Evolutionary conservation across 2,113 vertebrate species (phyloP).

Genomic region (Chaenogobius annularis): DNA sequence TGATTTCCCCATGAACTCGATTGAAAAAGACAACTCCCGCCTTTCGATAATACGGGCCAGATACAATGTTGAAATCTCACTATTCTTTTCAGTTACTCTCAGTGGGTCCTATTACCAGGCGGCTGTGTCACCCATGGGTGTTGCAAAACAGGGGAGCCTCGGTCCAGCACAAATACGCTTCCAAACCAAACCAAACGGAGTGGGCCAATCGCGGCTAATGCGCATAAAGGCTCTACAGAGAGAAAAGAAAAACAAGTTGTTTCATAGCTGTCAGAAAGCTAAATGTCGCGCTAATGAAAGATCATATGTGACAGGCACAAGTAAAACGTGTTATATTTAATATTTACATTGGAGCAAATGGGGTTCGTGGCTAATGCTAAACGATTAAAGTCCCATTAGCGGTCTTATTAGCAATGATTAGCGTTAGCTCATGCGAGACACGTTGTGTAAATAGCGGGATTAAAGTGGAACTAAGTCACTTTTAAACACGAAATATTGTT

Average conservation of each 20-base stretch:
- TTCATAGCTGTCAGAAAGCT: constrained; percentile 49
- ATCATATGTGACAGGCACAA: constrained; percentile 53
- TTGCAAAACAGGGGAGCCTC: constrained; percentile 60
- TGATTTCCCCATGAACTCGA: constrained; percentile 52
- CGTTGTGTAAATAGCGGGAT: constrained; percentile 30
- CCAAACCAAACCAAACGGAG: constrained; percentile 39
- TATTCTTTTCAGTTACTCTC: constrained; percentile 35
- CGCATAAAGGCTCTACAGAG: constrained; percentile 46
- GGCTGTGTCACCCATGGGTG: constrained; percentile 64
- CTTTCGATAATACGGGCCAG: constrained; percentile 46
- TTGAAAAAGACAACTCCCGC: constrained; percentile 44
- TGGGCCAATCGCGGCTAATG: constrained; percentile 42
- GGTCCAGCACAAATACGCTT: constrained; percentile 68
- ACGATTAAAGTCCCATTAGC: constrained; percentile 29
- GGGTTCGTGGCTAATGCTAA: constrained; percentile 43
- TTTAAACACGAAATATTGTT: not conserved
- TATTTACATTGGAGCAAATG: constrained; percentile 47
- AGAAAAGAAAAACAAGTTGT: constrained; percentile 43
- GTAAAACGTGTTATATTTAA: constrained; percentile 32
- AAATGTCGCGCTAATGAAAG: constrained; percentile 13
- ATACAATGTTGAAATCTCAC: constrained; percentile 63
- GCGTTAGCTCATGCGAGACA: constrained; percentile 50
- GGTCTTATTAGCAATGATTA: constrained; percentile 41
- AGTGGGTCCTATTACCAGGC: constrained; percentile 54
- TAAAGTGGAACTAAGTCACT: not conserved